These are phyloP conservation scores for Scopus umbretta DNA, from an alignment of 2,113 vertebrate genomes.

Conservation along the genomic window DNA sequence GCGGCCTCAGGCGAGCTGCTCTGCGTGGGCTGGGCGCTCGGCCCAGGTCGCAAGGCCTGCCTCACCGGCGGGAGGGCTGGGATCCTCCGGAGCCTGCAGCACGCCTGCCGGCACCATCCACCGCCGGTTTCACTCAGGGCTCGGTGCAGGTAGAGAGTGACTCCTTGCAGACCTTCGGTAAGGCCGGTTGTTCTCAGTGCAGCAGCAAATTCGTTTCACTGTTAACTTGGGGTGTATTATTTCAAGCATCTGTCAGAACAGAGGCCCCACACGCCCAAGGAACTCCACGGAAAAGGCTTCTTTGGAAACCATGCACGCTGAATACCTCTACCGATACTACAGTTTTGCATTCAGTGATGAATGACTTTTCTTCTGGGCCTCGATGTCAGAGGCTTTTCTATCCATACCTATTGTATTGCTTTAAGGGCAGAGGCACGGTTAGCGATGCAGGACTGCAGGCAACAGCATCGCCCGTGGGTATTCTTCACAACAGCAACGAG, in stretches of 20 bases:
- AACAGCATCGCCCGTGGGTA: accelerated
- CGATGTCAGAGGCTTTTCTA: no score
- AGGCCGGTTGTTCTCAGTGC: no score
- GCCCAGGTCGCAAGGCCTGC: background rate
- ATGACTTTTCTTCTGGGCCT: background rate
- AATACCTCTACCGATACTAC: accelerated
- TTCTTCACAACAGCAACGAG: accelerated
- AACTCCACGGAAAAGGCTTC: background rate
- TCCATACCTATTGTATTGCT: accelerated
- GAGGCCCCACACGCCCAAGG: background rate
- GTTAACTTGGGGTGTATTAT: background rate
- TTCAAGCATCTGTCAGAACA: background rate
- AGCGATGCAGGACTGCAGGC: background rate
- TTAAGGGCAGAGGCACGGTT: background rate
- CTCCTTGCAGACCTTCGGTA: background rate
- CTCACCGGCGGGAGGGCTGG: accelerated
- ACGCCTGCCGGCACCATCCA: background rate
- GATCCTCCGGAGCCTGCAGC: background rate
- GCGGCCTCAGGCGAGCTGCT: background rate
- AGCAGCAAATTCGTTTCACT: background rate
- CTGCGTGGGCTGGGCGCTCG: background rate
- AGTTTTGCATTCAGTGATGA: background rate
- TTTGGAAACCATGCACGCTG: background rate
- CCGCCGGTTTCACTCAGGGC: background rate
- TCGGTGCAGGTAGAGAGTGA: background rate